Conservation (phyloP, 2,797 vertebrate species). For the Stomatorhinus walkeri region DNA sequence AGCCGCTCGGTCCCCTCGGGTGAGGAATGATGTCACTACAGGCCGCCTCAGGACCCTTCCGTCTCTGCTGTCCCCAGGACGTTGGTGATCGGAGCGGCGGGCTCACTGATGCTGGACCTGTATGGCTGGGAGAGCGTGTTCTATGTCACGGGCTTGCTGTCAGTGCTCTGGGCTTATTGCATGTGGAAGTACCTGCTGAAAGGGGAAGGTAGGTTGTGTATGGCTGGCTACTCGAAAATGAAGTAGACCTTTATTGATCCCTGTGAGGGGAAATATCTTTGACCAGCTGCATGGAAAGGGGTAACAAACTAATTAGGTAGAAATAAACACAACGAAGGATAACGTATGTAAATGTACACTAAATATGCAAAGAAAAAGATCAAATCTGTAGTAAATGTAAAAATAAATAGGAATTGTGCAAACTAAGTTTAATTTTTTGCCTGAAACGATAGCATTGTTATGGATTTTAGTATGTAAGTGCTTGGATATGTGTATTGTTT, state of each 20-base stretch:
- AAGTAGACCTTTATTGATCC: neutral
- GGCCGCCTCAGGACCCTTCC: neutral
- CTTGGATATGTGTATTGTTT: neutral
- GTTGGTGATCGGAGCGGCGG: conserved; percentile 77
- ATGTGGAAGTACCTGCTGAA: conserved; percentile 84
- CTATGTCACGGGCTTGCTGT: conserved; percentile 80
- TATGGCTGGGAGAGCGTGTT: conserved; percentile 92
- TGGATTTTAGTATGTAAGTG: neutral
- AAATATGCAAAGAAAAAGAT: neutral
- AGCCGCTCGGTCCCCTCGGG: neutral
- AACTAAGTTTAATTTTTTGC: neutral
- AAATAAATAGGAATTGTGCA: neutral
- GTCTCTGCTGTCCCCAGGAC: conserved; percentile 58
- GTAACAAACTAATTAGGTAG: neutral
- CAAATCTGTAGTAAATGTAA: neutral
- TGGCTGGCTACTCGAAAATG: neutral
- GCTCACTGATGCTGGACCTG: conserved; percentile 84
- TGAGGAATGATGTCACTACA: neutral
- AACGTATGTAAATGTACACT: neutral
- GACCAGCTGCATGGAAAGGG: neutral
- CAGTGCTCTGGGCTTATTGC: conserved; percentile 83
- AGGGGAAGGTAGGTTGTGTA: conserved; percentile 65
- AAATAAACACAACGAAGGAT: neutral
- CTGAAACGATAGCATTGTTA: neutral
- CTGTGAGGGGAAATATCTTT: neutral